Evolutionary conservation across 2,113 vertebrate genomes (phyloP).

Genomic region (Hemiprocne comata): DNA sequence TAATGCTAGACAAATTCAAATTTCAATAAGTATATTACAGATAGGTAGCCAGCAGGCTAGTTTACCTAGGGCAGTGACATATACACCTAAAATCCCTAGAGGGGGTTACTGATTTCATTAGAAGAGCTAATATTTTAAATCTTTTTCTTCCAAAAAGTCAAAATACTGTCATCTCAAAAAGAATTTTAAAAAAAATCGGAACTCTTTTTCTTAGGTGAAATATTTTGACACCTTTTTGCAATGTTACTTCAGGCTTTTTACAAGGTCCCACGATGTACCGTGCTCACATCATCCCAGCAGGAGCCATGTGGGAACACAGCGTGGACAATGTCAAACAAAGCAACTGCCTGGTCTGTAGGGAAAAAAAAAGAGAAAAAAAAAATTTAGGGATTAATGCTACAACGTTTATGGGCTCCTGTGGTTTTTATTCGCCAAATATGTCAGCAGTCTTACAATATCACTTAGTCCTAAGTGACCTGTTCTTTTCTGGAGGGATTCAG

Average conservation of each 20-base stretch:
- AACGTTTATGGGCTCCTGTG: background rate
- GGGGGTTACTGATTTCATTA: background rate
- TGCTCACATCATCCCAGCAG: background rate
- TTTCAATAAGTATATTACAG: background rate
- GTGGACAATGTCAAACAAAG: background rate
- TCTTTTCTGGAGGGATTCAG: background rate
- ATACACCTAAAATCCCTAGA: background rate
- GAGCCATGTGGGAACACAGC: background rate
- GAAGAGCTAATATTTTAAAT: background rate
- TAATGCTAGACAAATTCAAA: background rate
- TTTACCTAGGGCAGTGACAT: background rate
- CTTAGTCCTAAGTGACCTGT: background rate
- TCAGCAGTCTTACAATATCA: background rate
- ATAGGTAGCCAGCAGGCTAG: background rate
- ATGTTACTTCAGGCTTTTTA: background rate
- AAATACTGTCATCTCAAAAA: background rate
- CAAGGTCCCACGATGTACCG: accelerated
- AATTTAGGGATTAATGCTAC: background rate
- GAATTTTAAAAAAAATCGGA: background rate
- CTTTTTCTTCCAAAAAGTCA: background rate
- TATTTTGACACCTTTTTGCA: background rate
- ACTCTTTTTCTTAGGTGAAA: background rate
- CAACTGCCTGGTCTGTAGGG: background rate
- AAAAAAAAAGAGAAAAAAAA: background rate
- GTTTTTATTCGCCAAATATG: background rate